Evolutionary conservation across 53 echinoderm and acorn worm species (phyloP).

Genomic region (Arbacia lixula): DNA sequence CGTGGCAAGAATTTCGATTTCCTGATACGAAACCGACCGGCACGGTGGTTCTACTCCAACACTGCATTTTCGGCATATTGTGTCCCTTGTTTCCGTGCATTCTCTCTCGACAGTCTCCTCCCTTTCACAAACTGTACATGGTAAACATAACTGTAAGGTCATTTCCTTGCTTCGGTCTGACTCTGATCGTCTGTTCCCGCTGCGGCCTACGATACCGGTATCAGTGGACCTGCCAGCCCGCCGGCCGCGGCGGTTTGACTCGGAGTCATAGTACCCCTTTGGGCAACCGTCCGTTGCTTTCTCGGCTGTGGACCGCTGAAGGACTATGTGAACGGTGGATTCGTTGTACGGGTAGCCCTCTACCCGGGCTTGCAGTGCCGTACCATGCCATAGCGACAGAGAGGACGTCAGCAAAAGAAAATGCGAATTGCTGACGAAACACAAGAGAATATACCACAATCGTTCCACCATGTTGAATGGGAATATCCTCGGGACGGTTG

Average conservation of each 20-base stretch:
- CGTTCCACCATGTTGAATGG: constrained; percentile 35
- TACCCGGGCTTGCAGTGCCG: constrained; percentile 20
- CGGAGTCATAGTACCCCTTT: constrained; percentile 5
- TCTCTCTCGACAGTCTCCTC: neutral
- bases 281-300: constrained; percentile 1
- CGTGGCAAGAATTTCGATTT: constrained; percentile 17
- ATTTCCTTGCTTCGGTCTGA: neutral
- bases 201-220: constrained; percentile 9
- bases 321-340: constrained; percentile 22
- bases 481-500: constrained; percentile 2
- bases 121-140: neutral
- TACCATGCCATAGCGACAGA: constrained; percentile 7
- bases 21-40: constrained; percentile 6
- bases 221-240: neutral
- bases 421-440: constrained; percentile 40
- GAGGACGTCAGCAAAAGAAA: constrained; percentile 11
- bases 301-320: constrained; percentile 10
- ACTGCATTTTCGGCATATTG: constrained; percentile 9
- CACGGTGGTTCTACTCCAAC: neutral
- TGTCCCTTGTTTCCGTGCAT: constrained; percentile 8
- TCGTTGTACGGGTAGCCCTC: neutral
- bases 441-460: constrained; percentile 41
- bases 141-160: neutral
- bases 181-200: constrained; percentile 6
- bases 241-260: constrained; percentile 3